These are phyloP conservation scores for Tauraco erythrolophus DNA, from an alignment of 2,113 vertebrate species.

Conservation along the genomic window DNA sequence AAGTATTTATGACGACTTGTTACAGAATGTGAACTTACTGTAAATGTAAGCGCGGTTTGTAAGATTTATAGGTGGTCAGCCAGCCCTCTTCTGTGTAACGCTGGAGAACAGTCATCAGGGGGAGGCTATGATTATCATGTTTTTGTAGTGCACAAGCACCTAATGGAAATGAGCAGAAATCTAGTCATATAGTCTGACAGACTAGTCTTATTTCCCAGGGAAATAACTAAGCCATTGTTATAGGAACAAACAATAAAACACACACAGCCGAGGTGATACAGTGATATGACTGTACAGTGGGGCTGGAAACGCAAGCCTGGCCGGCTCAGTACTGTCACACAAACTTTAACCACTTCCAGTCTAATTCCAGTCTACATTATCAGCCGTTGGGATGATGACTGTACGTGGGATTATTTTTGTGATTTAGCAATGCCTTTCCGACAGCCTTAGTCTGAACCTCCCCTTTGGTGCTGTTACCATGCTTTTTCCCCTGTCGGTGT, in stretches of 20 bases:
- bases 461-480: neutral
- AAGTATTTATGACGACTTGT: slow-evolving; percentile 31
- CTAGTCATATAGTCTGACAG: neutral
- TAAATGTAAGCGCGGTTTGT: neutral
- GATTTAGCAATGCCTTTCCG: neutral
- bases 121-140: neutral
- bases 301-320: neutral
- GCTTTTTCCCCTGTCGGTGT: neutral
- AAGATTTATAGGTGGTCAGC: slow-evolving; percentile 8
- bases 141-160: neutral
- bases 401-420: neutral
- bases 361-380: neutral
- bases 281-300: neutral
- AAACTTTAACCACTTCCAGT: neutral
- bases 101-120: neutral
- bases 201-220: neutral
- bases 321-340: neutral
- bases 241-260: neutral
- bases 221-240: neutral
- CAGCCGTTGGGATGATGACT: neutral
- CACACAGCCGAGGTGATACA: neutral
- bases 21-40: neutral
- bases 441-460: neutral
- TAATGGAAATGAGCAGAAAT: slow-evolving; percentile 1
- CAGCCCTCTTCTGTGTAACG: neutral